Base-by-base conservation (phyloP, 2,888 invertebrate genomes). In the Chirona hameri region DNA sequence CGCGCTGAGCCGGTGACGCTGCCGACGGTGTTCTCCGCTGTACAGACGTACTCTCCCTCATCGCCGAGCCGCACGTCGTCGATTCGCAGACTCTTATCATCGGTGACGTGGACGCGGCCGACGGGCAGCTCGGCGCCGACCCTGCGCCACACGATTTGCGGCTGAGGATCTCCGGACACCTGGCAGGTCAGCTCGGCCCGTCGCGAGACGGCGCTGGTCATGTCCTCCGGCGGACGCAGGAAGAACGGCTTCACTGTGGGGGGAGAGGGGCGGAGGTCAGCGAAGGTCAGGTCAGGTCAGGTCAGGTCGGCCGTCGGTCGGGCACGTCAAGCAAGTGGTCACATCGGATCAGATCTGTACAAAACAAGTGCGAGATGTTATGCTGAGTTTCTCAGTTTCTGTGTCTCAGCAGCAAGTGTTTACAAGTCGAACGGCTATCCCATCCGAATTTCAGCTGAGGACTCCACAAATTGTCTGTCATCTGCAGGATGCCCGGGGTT, bases 11-110 rank as follows among this genome's bases (percentile, higher is more conserved):
- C 80, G 1, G 52, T 80, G 27, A 80, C 80, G 80, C 55, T 48
- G 55, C 95, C 95, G 39, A 93, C 95, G 81, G 93, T 92, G 89
- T 95, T 95, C 87, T 92, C 91, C 0, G 94, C 95, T 81, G 94
- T 91, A 88, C 95, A 95, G 87, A 93, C 92, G 88, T 95, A 95
- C 85, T 93, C 90, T 81, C 95, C 94, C 87, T 93, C 93, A 87
- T 95, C 95, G 76, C 91, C 91, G 87, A 93, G 92, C 86, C 92
- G 90, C 7, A 94, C 92, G 87, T 94, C 93, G 88, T 93, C 93
- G 86, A 95, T 94, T 85, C 93, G 93, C 86, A 95, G 91, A 89
- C 93, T 94, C 55, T 93, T 94, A 55, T 93, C 93, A 86, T 94
- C 94, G 24, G 93, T 93, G 84, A 96, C 90, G 87, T 93, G 92